phyloP scores from a whole-genome alignment of 2,113 vertebrate genomes.

The Lepus timidus region DNA sequence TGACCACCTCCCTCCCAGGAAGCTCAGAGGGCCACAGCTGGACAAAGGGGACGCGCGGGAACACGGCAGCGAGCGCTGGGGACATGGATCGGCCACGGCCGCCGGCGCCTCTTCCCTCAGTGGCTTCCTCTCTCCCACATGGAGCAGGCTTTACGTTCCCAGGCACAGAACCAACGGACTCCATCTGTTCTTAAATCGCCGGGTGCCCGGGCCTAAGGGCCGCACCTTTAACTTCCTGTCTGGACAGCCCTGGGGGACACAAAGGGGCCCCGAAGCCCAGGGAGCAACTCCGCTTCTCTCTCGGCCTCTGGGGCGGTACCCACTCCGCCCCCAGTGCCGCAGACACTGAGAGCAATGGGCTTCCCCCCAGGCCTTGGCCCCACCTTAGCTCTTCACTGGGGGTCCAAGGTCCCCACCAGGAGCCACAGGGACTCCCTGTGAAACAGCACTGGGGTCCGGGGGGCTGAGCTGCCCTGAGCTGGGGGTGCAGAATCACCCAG shows the following conservation, averaged over 20 bases:
- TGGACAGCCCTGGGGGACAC: fast-evolving
- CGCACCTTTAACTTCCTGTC: background rate
- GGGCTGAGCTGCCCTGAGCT: background rate
- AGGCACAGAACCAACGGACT: background rate
- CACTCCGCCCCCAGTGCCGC: background rate
- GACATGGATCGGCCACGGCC: too few relatives aligned
- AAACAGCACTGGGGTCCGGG: background rate
- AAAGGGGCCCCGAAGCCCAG: fast-evolving
- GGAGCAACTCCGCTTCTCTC: background rate
- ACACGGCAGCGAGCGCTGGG: too few relatives aligned
- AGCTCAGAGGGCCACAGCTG: too few relatives aligned
- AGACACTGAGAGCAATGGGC: fast-evolving
- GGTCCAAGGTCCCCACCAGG: background rate
- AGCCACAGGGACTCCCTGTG: background rate
- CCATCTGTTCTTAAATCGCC: background rate
- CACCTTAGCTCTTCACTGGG: background rate
- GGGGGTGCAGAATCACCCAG: background rate
- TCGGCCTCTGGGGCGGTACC: background rate
- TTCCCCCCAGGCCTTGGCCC: background rate
- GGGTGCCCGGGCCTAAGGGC: fast-evolving
- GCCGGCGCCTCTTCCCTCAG: too few relatives aligned
- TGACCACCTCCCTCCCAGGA: too few relatives aligned
- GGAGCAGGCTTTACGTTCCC: background rate
- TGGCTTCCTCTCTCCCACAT: background rate
- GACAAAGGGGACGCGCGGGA: too few relatives aligned